Conservation (phyloP, 2,113 vertebrate genomes). For the Buteo buteo region DNA sequence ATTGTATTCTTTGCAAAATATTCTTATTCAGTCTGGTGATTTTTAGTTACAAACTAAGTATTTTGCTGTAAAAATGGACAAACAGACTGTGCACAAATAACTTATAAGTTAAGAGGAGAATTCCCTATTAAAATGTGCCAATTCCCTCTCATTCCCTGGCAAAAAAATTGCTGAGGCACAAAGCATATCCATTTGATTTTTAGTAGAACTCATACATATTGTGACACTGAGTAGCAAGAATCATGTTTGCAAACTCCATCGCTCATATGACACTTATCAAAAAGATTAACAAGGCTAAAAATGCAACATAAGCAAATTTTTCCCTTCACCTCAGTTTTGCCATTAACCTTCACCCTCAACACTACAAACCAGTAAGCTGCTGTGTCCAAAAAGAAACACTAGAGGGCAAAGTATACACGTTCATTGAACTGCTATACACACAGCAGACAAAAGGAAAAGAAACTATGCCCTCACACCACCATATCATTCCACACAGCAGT, state of each 20-base stretch:
- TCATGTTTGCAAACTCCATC: neutral
- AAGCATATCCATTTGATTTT: neutral
- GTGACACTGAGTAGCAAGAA: neutral
- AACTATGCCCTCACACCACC: neutral
- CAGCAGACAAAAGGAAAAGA: neutral
- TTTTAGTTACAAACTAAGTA: neutral
- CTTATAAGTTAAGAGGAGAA: neutral
- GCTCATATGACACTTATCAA: neutral
- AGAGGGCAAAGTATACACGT: slow-evolving; percentile 7
- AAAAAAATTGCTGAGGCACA: neutral
- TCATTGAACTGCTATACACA: neutral
- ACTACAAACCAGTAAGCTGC: neutral
- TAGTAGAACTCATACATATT: neutral
- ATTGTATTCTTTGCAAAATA: neutral
- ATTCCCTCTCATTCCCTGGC: neutral
- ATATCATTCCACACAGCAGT: accelerated
- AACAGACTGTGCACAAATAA: neutral
- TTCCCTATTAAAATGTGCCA: neutral
- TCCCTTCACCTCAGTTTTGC: neutral
- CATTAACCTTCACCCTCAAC: neutral
- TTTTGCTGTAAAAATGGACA: neutral
- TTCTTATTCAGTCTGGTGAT: neutral
- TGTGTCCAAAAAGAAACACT: neutral
- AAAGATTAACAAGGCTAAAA: neutral
- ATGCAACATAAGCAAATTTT: neutral